These are phyloP conservation scores for Melanogrammus aeglefinus DNA, from an alignment of 2,797 vertebrate genomes.

Conservation along the genomic window DNA sequence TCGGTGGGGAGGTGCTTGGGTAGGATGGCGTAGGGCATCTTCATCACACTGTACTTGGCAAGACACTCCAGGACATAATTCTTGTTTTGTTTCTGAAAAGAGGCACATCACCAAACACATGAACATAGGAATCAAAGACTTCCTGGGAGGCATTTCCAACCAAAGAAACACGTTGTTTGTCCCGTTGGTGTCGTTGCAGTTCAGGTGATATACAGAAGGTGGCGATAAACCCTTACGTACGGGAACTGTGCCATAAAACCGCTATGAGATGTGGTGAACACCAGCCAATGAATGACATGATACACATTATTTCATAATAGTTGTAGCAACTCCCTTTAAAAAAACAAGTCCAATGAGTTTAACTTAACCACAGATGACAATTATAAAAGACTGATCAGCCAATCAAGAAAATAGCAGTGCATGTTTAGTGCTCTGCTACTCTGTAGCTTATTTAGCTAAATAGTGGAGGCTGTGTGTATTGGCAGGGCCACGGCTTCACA, in stretches of 20 bases:
- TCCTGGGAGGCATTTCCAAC: not conserved
- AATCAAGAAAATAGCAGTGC: not conserved
- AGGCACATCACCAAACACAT: not conserved
- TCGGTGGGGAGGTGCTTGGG: conserved; percentile 74
- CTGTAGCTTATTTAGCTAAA: conserved; percentile 35
- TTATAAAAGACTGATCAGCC: not conserved
- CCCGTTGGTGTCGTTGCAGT: conserved; percentile 1
- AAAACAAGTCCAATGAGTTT: no score
- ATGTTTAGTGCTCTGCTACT: conserved; percentile 32
- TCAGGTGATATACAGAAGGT: conserved; percentile 40
- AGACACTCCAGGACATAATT: conserved; percentile 81
- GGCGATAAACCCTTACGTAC: conserved; percentile 45
- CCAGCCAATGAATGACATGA: conserved; percentile 63
- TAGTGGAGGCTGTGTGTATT: conserved; percentile 24
- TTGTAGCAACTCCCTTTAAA: not conserved
- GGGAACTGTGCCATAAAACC: conserved; percentile 45
- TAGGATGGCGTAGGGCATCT: conserved; percentile 84
- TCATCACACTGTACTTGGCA: conserved; percentile 76
- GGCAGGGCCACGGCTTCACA: conserved; percentile 22
- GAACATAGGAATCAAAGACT: not conserved
- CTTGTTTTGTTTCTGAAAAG: conserved; percentile 75
- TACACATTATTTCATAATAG: conserved; percentile 24
- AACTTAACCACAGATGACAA: no score
- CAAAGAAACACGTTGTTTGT: no score
- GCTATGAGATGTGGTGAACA: conserved; percentile 46